Base-by-base conservation (phyloP, 92 coral and sea anemone genomes). In the Actinostola sp. region DNA sequence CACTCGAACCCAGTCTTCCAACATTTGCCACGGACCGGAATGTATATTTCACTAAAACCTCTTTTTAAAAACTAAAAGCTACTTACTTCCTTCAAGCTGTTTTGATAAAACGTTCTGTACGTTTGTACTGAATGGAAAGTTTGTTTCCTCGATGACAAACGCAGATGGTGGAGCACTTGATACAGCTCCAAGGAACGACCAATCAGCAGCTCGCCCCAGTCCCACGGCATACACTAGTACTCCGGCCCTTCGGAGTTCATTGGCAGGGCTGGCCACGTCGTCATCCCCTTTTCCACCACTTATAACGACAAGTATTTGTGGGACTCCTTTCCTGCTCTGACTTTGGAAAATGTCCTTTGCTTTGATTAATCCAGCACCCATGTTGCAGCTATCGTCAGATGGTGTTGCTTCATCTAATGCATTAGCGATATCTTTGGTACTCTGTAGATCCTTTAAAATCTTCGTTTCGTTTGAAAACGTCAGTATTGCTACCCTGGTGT, bases 271-370 rank as follows among this genome's bases (percentile, higher is more conserved):
- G 20, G 82, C 71, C 63, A 86, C 80, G 63, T 92, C 85, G 58
- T 89, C 96, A 46, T 70, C 86, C 12, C 91, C 83, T 68, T 83
- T 88, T 39, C 96, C 97, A 35, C 88, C 90, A 59, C 86, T 72
- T 27, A 92, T 69, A 29, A 71, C 66, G 0, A 89, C 88, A 10
- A 92, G 69, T 21, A 89, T 39, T 36, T 88, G 85, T 19, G 81
- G 84, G 0, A 86, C 86, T 21, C 93, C 80, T 43, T 31, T 67
- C 14, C 91, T 72, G 9, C 95, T 88, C 51, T 75, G 73, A 29
- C 60, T 64, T 25, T 30, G 72, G 30, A 75, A 64, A 17, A 75
- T 50, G 0, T 50, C 72, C 11, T 38, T 64, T 54, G 70, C 64
- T 52, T 75, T 50, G 3, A 20, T 51, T 1, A 75, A 41, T 14